Base-by-base conservation (phyloP, 2,888 invertebrate species). In the Philonicus albiceps region DNA sequence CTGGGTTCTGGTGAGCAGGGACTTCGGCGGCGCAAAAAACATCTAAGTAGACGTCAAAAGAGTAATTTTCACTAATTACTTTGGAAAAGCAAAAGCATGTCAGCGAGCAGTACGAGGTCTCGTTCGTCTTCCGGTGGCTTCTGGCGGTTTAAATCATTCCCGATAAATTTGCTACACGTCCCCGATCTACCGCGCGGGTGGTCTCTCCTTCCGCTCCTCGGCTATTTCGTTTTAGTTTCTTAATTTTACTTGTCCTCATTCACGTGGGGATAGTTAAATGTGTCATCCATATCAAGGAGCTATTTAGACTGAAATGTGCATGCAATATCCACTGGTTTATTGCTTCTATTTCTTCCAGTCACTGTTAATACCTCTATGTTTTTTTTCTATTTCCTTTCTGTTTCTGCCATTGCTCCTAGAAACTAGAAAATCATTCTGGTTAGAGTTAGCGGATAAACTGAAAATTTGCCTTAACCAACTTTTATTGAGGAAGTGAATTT, bases 401-500 rank as follows among this genome's bases (percentile, higher is more conserved):
- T n/a, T 22, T 8, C 27, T 16, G 13, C 19, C 31, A 1, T 73
- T 73, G 73, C 7, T 30, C 73, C 27, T 76, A 64, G 31, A 78
- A 86, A 84, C 27, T 76, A 64, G 43, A 78, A 86, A 84, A 13
- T 3, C 40, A 3, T 13, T 43, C 74, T 8, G 11, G 37, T 34
- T 34, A 40, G 40, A 73, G 86, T 86, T 86, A 31, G 86, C 84
- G 37, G 86, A 37, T 78, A 87, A 87, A 87, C 84, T 76, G 76
- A 73, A 80, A 85, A 37, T 85, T 86, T 76, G 86, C 86, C 81
- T 49, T 73, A 11, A 86, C 86, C 87, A 86, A 86, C 73, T 86
- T 87, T 87, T 86, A 87, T 87, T 87, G 87, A 86, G 87, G 87
- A 87, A 87, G 85, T 86, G 87, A 86, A 87, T 87, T 87, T 86